Base-by-base conservation (phyloP, 2,113 vertebrate genomes). In the Bos indicus region DNA sequence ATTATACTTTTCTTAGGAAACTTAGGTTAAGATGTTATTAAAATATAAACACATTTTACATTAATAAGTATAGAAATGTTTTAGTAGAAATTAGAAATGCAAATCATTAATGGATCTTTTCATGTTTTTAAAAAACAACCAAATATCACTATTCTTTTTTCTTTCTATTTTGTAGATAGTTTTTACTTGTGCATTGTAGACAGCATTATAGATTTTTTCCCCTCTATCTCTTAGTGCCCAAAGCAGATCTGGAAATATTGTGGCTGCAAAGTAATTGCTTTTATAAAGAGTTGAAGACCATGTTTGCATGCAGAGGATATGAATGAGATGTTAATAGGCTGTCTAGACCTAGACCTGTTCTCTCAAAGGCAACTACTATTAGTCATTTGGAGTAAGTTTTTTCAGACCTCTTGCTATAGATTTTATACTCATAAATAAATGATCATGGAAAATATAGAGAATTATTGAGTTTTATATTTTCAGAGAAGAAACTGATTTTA, bases 1-100 rank as follows among this genome's bases (percentile, higher is more conserved):
- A 94, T 97, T 97, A 85, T 43, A 90, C 54, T 97, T 97, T 91
- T 82, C 91, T 90, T 90, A 85, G 67, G 67, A 96, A 93, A 96
- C 87, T 95, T 92, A 64, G 71, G 91, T 96, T 93, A 96, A 97
- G 85, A 92, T 5, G 2, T 93, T 96, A 94, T 83, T 97, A 94
- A 95, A 97, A 95, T 80, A 97, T 60, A 95, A 98, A 85, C 40
- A 74, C 84, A 95, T 95, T 95, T 95, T 84, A 56, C 23, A 51
- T 94, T 95, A 97, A 94, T 97, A 97, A 96, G 97, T 83, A 14
- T 36, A 56, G 81, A 83, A 56, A 36, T 83, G 77, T 90, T 95
- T 90, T 96, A 82, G 64, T 90, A 84, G 92, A 95, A 88, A 97
- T 88, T 95, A 91, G 74, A 93, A 97, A 83, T 88, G 13, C 82